Evolutionary conservation across 1,140 invertebrate species (phyloP).

Genomic region (Drosophila parvula): DNA sequence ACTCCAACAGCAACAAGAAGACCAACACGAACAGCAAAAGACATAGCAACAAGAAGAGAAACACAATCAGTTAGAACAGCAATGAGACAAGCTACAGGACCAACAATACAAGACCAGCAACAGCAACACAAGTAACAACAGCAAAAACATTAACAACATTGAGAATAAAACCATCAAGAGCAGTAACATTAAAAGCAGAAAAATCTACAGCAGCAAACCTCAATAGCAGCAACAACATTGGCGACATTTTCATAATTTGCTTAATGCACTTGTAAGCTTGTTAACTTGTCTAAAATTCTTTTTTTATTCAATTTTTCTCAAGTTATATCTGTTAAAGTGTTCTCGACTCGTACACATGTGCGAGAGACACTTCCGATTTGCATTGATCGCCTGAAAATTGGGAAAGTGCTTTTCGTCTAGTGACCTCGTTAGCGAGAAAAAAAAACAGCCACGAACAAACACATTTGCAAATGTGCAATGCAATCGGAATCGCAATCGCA

Average conservation of each 20-base stretch:
- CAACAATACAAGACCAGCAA: too few relatives aligned
- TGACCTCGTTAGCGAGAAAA: constrained; percentile 37
- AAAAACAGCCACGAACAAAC: constrained; percentile 1
- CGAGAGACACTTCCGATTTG: constrained; percentile 68
- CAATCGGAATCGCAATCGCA: constrained; percentile 49
- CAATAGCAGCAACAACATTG: constrained; percentile 9
- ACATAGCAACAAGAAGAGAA: too few relatives aligned
- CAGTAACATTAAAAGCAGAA: too few relatives aligned
- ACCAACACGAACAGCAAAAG: too few relatives aligned
- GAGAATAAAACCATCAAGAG: too few relatives aligned
- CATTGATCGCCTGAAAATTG: constrained; percentile 68
- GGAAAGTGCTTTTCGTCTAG: constrained; percentile 60
- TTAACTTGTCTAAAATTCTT: constrained; percentile 20
- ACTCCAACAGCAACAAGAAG: too few relatives aligned
- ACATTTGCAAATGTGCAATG: constrained; percentile 28
- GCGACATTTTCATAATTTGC: constrained; percentile 23
- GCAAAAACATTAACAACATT: too few relatives aligned
- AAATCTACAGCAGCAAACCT: too few relatives aligned
- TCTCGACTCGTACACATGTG: constrained; percentile 39
- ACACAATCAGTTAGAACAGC: too few relatives aligned
- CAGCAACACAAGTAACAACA: too few relatives aligned
- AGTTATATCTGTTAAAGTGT: constrained; percentile 44
- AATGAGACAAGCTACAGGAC: too few relatives aligned
- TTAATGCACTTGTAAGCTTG: constrained; percentile 59
- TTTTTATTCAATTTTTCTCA: constrained; percentile 33